Conservation (phyloP, 2,113 vertebrate genomes). For the Gasterosteus nipponicus region DNA sequence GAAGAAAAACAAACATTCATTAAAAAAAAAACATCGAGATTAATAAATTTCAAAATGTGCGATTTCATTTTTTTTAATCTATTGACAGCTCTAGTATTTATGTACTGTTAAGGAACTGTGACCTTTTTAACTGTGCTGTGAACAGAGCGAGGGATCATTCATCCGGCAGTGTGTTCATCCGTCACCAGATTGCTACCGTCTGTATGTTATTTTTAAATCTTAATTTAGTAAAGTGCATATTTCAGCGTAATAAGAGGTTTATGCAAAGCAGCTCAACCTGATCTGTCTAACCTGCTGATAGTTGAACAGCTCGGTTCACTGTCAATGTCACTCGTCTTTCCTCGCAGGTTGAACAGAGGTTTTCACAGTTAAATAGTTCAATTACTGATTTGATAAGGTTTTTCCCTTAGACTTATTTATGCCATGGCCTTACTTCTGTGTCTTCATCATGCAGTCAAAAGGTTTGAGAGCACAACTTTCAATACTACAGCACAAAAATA, state of each 20-base stretch:
- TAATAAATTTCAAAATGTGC: too few species aligned
- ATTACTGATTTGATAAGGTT: constrained; percentile 22
- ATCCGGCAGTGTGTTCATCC: constrained; percentile 4
- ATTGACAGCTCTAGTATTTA: neutral
- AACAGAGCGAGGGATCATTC: constrained; percentile 31
- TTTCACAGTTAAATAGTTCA: neutral
- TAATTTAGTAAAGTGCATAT: constrained; percentile 25
- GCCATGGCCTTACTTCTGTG: too few species aligned
- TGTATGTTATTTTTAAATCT: constrained; percentile 13
- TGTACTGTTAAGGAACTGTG: constrained; percentile 6
- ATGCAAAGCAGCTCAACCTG: constrained; percentile 7
- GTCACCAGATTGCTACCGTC: constrained; percentile 5
- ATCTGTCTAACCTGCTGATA: constrained; percentile 12
- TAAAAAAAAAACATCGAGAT: too few species aligned
- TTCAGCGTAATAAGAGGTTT: constrained; percentile 13
- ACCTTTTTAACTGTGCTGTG: constrained; percentile 1
- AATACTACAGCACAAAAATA: neutral
- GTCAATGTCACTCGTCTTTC: constrained; percentile 29
- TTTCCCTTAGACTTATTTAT: neutral
- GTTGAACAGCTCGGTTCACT: constrained; percentile 10
- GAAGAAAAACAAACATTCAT: too few species aligned
- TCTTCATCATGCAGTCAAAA: neutral
- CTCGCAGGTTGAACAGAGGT: constrained; percentile 4
- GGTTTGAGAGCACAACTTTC: neutral
- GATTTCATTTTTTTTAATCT: too few species aligned